These are phyloP conservation scores for Tromatobia lineatoria DNA, from an alignment of 2,888 invertebrate genomes.

Conservation along the genomic window DNA sequence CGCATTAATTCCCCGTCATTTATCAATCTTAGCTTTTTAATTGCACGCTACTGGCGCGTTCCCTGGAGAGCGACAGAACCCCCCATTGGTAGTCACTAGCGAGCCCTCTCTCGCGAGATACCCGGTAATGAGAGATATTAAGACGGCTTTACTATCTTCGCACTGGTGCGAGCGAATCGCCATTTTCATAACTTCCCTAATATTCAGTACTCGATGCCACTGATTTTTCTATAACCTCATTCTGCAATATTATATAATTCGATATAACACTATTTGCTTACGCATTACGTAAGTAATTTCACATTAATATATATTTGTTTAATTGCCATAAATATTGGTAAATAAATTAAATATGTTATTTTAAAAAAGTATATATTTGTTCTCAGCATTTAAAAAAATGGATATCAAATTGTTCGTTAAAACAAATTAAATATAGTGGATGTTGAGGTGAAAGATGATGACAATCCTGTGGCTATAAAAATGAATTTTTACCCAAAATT, in stretches of 20 bases:
- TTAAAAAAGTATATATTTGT: no score
- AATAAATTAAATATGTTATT: no score
- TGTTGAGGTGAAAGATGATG: no score
- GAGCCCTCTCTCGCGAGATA: conserved; percentile 66
- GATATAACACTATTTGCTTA: no score
- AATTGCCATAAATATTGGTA: no score
- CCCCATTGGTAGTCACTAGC: conserved; percentile 45
- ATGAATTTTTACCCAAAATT: neutral
- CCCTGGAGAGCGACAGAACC: conserved; percentile 74
- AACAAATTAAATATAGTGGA: neutral
- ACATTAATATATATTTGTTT: no score
- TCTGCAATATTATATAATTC: neutral
- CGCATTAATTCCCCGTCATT: conserved; percentile 84
- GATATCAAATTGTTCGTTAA: no score
- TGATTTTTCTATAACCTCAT: neutral
- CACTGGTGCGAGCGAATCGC: conserved; percentile 71
- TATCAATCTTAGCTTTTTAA: conserved; percentile 85
- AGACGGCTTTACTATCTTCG: conserved; percentile 78
- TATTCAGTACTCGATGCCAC: neutral
- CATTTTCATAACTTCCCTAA: conserved; percentile 72
- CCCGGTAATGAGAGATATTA: conserved; percentile 82
- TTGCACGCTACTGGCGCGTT: conserved; percentile 79
- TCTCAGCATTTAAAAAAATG: no score
- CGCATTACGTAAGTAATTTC: no score
- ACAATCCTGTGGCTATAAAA: neutral